These are phyloP conservation scores for Notospermus geniculatus DNA, from an alignment of 1,140 invertebrate genomes.

Conservation along the genomic window DNA sequence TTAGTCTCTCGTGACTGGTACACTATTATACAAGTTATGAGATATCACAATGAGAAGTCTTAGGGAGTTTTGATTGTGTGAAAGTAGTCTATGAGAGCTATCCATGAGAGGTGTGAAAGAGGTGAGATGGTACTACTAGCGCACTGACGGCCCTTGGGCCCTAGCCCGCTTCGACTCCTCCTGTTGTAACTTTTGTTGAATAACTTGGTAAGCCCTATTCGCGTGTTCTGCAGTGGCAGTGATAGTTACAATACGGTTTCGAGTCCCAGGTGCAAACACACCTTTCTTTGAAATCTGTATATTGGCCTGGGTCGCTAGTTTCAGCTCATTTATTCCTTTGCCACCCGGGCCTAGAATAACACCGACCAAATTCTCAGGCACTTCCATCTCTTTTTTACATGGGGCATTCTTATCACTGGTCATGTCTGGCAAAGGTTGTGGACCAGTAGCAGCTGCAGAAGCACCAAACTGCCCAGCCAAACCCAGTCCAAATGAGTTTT, in stretches of 20 bases:
- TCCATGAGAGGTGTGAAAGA: too few species aligned
- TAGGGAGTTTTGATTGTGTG: too few species aligned
- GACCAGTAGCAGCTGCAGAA: conserved; percentile 56
- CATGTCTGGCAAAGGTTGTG: conserved; percentile 33
- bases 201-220: conserved; percentile 85
- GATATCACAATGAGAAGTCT: too few species aligned
- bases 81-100: too few species aligned
- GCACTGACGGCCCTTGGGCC: conserved; percentile 28
- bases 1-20: too few species aligned
- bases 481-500: conserved; percentile 76
- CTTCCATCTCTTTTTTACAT: conserved; percentile 85
- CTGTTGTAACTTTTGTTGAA: conserved; percentile 91
- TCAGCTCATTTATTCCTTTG: conserved; percentile 92
- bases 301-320: conserved; percentile 92
- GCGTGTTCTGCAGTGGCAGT: conserved; percentile 84
- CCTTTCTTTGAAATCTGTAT: conserved; percentile 99
- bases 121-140: conserved; percentile 28
- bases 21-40: too few species aligned
- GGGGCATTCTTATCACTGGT: conserved; percentile 55
- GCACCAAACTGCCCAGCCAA: conserved; percentile 22
- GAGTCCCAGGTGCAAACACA: conserved; percentile 91
- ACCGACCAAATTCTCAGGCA: conserved; percentile 88
- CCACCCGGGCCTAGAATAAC: conserved; percentile 95
- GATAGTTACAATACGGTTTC: conserved; percentile 95
- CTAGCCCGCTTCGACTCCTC: conserved; percentile 87